These are phyloP conservation scores for Trachelus troglodyta DNA, from an alignment of 2,888 invertebrate species.

Conservation along the genomic window DNA sequence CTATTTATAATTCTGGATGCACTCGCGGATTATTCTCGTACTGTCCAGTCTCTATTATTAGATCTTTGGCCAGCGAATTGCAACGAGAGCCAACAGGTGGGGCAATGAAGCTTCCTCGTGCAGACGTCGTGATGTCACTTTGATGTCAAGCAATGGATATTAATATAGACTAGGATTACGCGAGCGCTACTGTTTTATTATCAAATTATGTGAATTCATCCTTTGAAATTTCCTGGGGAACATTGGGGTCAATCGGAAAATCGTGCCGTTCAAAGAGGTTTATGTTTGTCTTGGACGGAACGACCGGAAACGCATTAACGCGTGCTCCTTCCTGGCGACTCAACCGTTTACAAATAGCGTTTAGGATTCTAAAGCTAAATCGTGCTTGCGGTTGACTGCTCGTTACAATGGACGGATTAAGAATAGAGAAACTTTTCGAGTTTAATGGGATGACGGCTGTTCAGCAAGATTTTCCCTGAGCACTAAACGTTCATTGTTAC, in stretches of 20 bases:
- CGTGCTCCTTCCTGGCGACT: not conserved
- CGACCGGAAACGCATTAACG: conserved; percentile 4
- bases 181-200: not conserved
- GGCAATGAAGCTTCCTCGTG: not conserved
- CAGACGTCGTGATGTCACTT: not conserved
- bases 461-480: not conserved
- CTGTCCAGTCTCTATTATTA: conserved; percentile 35
- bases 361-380: not conserved
- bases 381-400: not conserved
- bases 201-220: not conserved
- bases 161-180: not conserved
- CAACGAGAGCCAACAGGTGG: conserved; percentile 45
- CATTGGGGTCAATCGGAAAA: too few relatives aligned
- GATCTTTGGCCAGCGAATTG: conserved; percentile 22
- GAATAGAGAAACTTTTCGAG: not conserved
- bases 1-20: conserved; percentile 29
- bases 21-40: conserved; percentile 40
- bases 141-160: not conserved
- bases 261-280: not conserved
- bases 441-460: not conserved
- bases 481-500: not conserved
- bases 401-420: not conserved
- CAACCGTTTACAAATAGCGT: not conserved
- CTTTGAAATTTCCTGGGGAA: not conserved
- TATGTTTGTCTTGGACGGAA: not conserved